Evolutionary conservation across 2,113 vertebrate genomes (phyloP), one percentile per base, ranked within the genome.

Genomic region (Tachycineta bicolor): DNA sequence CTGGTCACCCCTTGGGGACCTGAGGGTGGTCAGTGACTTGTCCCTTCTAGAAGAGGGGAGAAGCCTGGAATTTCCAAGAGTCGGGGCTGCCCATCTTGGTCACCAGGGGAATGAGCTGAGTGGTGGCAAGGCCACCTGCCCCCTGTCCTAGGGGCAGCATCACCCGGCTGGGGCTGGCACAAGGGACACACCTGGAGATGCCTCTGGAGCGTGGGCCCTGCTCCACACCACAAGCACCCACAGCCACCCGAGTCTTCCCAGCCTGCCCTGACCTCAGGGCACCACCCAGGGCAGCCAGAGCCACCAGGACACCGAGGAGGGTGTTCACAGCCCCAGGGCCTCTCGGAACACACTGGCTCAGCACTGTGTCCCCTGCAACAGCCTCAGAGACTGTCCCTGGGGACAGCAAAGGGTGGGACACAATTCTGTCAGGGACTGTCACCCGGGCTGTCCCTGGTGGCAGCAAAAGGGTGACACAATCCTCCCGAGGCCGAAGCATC

Each of bases 181-280:
- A 60, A 46, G 53, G 26, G 19, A 86, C 49, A 31, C 31, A 11
- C 16, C 0, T 34, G 21, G 26, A 43, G 24, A 22, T 5, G 44
- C 33, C 55, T 49, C 55, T 65, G 76, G 25, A 64, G 33, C 2
- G 0, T 0, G 2, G 37, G 47, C 17, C 37, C 31, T 58, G 70
- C 58, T 29, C 53, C 28, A 5, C 20, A 19, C 44, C 86, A 76
- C 26, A 37, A 56, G 67, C 39, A 26, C 31, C 9, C 53, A 41
- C 2, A 6, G 39, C 59, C 14, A 4, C 14, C n/a, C 0, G 0
- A 20, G 22, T 28, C 20, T 26, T 26, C 21, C 24, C 59, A 44
- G 53, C 23, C n/a, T 15, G 41, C 41, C 56, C 22, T 2, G 1
- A 24, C 33, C 43, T 39, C 2, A 1, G 31, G 37, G 9, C 47